Evolutionary conservation across 2,113 vertebrate species (phyloP).

Genomic region (Fukomys damarensis): DNA sequence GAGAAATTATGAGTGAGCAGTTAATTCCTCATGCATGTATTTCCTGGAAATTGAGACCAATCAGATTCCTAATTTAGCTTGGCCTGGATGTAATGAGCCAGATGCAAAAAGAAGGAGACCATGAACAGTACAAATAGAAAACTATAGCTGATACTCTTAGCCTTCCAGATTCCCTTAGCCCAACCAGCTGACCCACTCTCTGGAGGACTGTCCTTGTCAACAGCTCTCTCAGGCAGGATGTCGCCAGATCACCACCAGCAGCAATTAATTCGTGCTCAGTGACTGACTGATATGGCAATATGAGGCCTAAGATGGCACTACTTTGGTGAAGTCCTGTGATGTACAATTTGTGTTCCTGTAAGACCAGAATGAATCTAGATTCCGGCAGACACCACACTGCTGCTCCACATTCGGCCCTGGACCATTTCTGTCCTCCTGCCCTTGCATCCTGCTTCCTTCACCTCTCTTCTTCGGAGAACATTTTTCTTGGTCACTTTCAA

Average conservation of each 20-base stretch:
- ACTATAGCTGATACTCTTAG: background rate
- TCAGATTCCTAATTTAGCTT: background rate
- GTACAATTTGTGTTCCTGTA: background rate
- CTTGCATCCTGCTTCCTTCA: background rate
- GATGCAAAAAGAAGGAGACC: background rate
- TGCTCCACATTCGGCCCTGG: no score
- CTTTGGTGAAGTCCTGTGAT: background rate
- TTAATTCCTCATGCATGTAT: background rate
- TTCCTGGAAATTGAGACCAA: background rate
- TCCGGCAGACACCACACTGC: background rate
- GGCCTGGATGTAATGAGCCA: background rate
- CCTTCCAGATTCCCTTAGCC: background rate
- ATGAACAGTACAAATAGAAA: background rate
- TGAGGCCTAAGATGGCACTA: background rate
- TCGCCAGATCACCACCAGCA: background rate
- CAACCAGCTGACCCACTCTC: background rate
- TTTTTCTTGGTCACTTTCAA: background rate
- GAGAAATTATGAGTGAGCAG: background rate
- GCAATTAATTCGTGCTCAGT: background rate
- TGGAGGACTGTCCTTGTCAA: background rate
- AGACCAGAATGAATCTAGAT: background rate
- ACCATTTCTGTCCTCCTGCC: background rate
- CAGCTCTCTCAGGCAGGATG: background rate
- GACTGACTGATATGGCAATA: no score
- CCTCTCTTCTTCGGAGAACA: background rate